Conservation (phyloP, 2,113 vertebrate species). For the Myrmophylax atrothorax region DNA sequence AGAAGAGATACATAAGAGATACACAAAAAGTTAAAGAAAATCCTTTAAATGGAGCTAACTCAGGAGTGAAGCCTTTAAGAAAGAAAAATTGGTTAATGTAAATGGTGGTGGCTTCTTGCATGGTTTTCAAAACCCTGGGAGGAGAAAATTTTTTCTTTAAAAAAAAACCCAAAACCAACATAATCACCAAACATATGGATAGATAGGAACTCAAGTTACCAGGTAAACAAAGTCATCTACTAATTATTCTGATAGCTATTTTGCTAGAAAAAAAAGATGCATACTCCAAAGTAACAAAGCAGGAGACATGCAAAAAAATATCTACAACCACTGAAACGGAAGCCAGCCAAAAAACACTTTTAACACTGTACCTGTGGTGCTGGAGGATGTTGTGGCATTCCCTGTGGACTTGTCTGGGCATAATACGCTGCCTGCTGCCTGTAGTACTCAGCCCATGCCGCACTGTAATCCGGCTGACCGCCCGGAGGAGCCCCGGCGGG, state of each 20-base stretch:
- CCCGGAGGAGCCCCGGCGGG: slow-evolving; percentile 87
- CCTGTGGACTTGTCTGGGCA: slow-evolving; percentile 91
- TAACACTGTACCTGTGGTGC: slow-evolving; percentile 90
- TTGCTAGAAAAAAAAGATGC: slow-evolving; percentile 67
- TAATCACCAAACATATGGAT: slow-evolving; percentile 72
- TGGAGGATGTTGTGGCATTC: slow-evolving; percentile 89
- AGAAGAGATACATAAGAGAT: slow-evolving; percentile 99
- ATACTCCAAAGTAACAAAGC: slow-evolving; percentile 65
- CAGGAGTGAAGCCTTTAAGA: slow-evolving; percentile 90
- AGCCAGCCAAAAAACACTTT: slow-evolving; percentile 48
- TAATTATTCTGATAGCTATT: slow-evolving; percentile 55
- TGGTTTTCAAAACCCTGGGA: slow-evolving; percentile 88
- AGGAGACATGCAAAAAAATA: slow-evolving; percentile 71
- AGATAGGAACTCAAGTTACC: slow-evolving; percentile 75
- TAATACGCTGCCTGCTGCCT: slow-evolving; percentile 97
- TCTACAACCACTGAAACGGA: slow-evolving; percentile 33
- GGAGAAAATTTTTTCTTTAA: slow-evolving; percentile 74
- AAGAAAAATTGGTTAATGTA: slow-evolving; percentile 87
- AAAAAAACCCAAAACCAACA: background rate
- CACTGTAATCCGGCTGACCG: slow-evolving; percentile 95
- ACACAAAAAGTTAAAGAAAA: slow-evolving; percentile 99
- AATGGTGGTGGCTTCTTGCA: slow-evolving; percentile 81
- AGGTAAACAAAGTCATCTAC: slow-evolving; percentile 55
- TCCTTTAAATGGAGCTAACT: slow-evolving; percentile 84
- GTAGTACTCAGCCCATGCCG: slow-evolving; percentile 98